Evolutionary conservation across 2,888 invertebrate species (phyloP), one percentile per base, ranked within the genome.

Genomic region (Orthonychiurus folsomi): DNA sequence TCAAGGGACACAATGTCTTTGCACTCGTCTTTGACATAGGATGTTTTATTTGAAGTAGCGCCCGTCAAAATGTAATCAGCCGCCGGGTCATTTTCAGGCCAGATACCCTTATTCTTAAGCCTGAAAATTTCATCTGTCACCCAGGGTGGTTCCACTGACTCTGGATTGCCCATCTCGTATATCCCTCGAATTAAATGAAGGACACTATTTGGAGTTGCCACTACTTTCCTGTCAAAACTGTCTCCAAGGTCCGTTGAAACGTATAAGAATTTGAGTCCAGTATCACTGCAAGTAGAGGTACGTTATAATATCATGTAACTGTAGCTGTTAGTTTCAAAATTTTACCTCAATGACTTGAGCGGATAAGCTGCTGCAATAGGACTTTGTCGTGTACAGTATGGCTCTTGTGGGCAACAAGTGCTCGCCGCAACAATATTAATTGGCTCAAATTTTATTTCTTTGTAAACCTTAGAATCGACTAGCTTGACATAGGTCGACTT

Each of bases 361-460:
- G 52, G 20, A 52, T 52, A 52, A 5, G 52, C 52, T 52, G 24
- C 52, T 12, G 52, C 52, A 12, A 52, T 12, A 5, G 52, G 52
- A 21, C 5, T 20, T 20, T 20, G 24, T 21, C 24, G 21, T 5
- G 21, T n/a, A 52, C 52, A 52, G n/a, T 5, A 23, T 12, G n/a
- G 12, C 9, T 52, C 9, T n/a, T 52, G 52, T 21, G 52, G 24
- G 20, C 52, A 52, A 23, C 52, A 52, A 20, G 52, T 21, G 9
- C 21, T 52, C 12, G 52, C 52, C 9, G 52, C 5, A 52, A 52
- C 20, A 5, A 21, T 52, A n/a, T 52, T 52, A 20, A 52, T 52
- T 20, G 20, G 20, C 52, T 20, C 5, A n/a, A 52, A 52, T 52
- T 52, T 52, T 52, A 12, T 5, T 37, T 37, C 37, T 37, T 15